Percentiles rank a stretch among this genome's conserved stretches.
Conservation (phyloP, 2,113 vertebrate species). For the Thalassarche chlororhynchos region DNA sequence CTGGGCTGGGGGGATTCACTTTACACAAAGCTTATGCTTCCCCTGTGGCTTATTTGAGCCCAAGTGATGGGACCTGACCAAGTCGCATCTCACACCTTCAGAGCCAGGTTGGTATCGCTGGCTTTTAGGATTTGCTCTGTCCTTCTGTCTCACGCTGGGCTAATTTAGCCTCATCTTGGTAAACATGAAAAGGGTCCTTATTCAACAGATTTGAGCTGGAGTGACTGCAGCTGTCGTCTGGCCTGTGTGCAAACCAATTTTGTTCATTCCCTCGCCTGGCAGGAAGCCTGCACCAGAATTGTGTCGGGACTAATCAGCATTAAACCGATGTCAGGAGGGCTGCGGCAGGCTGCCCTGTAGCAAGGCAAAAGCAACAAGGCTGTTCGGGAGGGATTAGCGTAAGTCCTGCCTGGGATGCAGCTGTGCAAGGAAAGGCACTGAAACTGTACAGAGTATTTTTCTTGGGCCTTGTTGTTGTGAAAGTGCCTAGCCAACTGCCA, state of each 20-base stretch:
- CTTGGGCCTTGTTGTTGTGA: not conserved
- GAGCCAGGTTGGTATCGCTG: not conserved
- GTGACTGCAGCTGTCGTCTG: conserved; percentile 65
- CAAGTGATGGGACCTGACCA: not conserved
- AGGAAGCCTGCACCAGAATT: conserved; percentile 62
- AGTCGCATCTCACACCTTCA: not conserved
- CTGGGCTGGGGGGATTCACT: not conserved
- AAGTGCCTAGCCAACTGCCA: not conserved
- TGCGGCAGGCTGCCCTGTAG: conserved; percentile 18
- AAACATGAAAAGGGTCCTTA: conserved; percentile 55
- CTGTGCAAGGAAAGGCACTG: not conserved
- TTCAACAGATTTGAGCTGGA: conserved; percentile 49
- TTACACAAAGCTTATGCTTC: not conserved
- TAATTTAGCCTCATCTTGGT: conserved; percentile 63
- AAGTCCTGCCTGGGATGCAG: not conserved
- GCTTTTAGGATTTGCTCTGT: conserved; percentile 7
- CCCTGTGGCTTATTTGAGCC: not conserved
- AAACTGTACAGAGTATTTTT: not conserved
- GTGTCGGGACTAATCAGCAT: conserved; percentile 64
- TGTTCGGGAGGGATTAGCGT: not conserved
- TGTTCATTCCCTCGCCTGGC: conserved; percentile 63
- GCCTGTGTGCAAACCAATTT: conserved; percentile 53
- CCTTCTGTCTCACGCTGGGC: conserved; percentile 54
- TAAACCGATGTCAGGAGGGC: conserved; percentile 41
- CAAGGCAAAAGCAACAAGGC: not conserved